phyloP scores from a whole-genome alignment of 2,888 invertebrate genomes.

The Uloborus plumipes region DNA sequence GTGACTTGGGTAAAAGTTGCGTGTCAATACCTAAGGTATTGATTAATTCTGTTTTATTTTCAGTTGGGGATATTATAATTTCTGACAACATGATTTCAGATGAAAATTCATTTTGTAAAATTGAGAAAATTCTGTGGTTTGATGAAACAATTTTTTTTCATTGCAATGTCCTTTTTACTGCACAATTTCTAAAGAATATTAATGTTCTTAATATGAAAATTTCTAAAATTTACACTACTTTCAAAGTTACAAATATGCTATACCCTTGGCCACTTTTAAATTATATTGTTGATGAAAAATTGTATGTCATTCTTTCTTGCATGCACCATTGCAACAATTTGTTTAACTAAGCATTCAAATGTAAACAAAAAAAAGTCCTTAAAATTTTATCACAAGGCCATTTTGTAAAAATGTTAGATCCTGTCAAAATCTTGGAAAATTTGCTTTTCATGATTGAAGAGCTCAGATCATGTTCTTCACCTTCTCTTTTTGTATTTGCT shows the following conservation, averaged over 20 bases:
- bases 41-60: background rate
- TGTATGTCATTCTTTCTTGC: background rate
- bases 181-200: background rate
- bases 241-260: background rate
- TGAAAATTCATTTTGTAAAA: constrained; percentile 18
- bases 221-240: constrained; percentile 5
- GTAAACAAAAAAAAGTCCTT: background rate
- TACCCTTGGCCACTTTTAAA: background rate
- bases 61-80: background rate
- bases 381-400: no score
- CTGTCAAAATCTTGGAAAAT: no score
- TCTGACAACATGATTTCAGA: constrained; percentile 2
- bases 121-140: constrained; percentile 4
- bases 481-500: no score
- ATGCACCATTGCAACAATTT: background rate
- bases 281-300: background rate
- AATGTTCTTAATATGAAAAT: background rate
- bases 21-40: background rate
- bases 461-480: no score
- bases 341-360: background rate
- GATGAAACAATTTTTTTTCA: background rate
- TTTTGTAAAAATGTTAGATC: no score
- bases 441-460: no score
- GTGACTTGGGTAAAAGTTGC: background rate
- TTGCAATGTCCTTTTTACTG: background rate